phyloP scores from a whole-genome alignment of 2,113 vertebrate species.

The Paralichthys olivaceus region DNA sequence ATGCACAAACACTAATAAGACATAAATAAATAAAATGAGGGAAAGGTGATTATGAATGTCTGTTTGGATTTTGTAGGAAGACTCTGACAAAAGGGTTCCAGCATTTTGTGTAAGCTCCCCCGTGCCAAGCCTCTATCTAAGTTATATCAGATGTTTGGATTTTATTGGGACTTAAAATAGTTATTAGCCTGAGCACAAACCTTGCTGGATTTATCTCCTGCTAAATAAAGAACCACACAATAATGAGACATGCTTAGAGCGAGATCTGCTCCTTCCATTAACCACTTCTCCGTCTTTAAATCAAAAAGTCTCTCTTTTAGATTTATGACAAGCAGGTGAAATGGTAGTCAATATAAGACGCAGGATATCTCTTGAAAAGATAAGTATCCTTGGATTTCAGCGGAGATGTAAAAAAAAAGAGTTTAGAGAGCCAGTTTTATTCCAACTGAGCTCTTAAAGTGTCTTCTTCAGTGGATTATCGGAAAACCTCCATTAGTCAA shows the following conservation, averaged over 20 bases:
- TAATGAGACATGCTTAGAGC: conserved; percentile 42
- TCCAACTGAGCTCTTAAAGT: conserved; percentile 28
- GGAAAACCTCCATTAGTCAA: conserved; percentile 35
- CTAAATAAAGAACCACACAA: conserved; percentile 49
- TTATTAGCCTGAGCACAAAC: conserved; percentile 66
- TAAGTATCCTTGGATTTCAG: conserved; percentile 29
- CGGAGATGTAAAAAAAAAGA: conserved; percentile 8
- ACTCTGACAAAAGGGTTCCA: conserved; percentile 46
- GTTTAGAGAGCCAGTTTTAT: conserved; percentile 33
- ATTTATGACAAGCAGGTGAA: conserved; percentile 40
- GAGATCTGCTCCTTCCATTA: conserved; percentile 47
- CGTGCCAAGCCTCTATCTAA: conserved; percentile 61
- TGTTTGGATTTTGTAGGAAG: conserved; percentile 61
- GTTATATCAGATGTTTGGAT: conserved; percentile 72
- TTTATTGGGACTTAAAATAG: conserved; percentile 71
- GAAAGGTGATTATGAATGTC: conserved; percentile 67
- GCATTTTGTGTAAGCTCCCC: conserved; percentile 52
- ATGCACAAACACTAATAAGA: conserved; percentile 65
- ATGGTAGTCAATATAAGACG: conserved; percentile 24
- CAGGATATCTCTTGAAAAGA: conserved; percentile 33
- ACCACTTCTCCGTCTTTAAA: conserved; percentile 24
- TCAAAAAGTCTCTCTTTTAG: conserved; percentile 26
- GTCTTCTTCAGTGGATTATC: conserved; percentile 38
- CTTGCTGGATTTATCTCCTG: conserved; percentile 56
- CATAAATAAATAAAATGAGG: conserved; percentile 67